These are phyloP conservation scores for Anoplopoma fimbria DNA, from an alignment of 2,113 vertebrate genomes.

Conservation along the genomic window DNA sequence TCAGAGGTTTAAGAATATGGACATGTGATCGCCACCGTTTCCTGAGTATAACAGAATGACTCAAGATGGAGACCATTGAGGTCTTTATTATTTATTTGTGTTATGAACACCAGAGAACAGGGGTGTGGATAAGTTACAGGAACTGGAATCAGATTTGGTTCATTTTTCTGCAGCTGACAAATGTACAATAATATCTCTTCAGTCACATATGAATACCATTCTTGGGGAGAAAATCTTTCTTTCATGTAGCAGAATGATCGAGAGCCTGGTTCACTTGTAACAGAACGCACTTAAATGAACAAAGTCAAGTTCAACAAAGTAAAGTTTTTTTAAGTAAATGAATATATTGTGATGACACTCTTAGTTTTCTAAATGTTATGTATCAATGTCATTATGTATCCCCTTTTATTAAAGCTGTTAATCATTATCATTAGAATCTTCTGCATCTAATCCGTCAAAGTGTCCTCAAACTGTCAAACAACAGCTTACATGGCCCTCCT, in stretches of 20 bases:
- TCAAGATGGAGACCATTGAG: not conserved
- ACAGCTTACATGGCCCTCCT: not conserved
- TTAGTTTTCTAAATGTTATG: not conserved
- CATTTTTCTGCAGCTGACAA: not conserved
- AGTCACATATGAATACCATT: not conserved
- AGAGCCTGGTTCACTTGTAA: not conserved
- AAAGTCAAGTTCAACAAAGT: not conserved
- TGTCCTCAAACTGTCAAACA: conserved; percentile 38
- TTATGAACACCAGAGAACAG: not conserved
- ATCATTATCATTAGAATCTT: conserved; percentile 15
- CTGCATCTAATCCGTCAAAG: conserved; percentile 35
- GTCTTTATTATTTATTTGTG: conserved; percentile 8
- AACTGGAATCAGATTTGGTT: conserved; percentile 3
- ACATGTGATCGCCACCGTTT: not conserved
- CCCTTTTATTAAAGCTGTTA: not conserved
- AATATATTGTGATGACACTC: not conserved
- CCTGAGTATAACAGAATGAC: not conserved
- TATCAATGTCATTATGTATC: conserved; percentile 1
- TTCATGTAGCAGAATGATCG: not conserved
- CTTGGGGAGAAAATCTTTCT: not conserved
- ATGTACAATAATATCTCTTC: not conserved
- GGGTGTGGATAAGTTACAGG: not conserved
- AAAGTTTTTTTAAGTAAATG: not conserved
- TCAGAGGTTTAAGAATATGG: not conserved
- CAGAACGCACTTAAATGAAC: not conserved